A percentile compares a stretch with the other conserved stretches of the same genome.
Conservation (phyloP, 1,140 invertebrate genomes). For the Whitmania pigra region DNA sequence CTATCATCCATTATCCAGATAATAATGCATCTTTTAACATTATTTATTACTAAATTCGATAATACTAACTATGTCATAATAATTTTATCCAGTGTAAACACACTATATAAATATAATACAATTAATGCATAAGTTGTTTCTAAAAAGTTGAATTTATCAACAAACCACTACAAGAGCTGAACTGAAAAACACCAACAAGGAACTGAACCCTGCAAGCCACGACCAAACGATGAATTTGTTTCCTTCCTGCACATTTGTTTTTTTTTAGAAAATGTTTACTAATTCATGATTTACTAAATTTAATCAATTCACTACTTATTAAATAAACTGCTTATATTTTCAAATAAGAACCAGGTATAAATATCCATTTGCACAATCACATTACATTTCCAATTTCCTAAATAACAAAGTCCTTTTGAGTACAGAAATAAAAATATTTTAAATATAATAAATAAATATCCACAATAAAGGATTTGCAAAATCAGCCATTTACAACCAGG, state of each 20-base stretch:
- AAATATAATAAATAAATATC: not conserved
- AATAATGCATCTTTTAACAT: too few species aligned
- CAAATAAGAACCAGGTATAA: not conserved
- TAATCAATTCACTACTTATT: too few species aligned
- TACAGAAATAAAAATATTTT: too few species aligned
- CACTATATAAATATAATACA: too few species aligned
- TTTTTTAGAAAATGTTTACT: not conserved
- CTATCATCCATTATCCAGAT: not conserved
- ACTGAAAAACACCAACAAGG: constrained; percentile 36
- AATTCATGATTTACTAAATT: too few species aligned
- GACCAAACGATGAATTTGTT: constrained; percentile 34
- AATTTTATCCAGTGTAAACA: too few species aligned
- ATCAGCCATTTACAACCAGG: too few species aligned
- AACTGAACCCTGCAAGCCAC: constrained; percentile 37
- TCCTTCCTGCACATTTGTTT: constrained; percentile 26
- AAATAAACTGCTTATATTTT: too few species aligned
- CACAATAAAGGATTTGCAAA: not conserved
- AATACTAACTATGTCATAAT: too few species aligned
- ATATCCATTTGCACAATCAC: not conserved
- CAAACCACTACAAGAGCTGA: constrained; percentile 37
- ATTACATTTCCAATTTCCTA: not conserved
- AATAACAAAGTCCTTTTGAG: not conserved
- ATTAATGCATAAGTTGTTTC: not conserved
- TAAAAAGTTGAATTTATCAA: constrained; percentile 10
- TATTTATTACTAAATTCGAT: too few species aligned